These are phyloP conservation scores for Aulostomus chinensis DNA, from an alignment of 2,797 vertebrate species.

Conservation along the genomic window DNA sequence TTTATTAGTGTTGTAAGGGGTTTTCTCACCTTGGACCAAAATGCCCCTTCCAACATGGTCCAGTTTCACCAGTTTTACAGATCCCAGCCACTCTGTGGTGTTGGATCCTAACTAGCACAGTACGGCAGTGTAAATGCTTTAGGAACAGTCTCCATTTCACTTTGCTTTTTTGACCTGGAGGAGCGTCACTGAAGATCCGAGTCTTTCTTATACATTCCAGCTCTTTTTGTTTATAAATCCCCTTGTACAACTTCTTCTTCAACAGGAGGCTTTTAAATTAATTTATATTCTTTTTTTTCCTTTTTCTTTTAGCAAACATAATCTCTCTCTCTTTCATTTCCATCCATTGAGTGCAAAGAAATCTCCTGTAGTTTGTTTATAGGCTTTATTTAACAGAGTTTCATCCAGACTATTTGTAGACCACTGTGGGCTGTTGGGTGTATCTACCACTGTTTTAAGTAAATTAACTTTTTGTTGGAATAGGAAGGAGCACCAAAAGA, in stretches of 20 bases:
- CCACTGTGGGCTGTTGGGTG: slow-evolving; percentile 57
- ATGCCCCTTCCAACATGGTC: slow-evolving; percentile 7
- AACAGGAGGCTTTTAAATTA: slow-evolving; percentile 81
- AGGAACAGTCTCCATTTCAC: slow-evolving; percentile 37
- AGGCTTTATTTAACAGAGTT: slow-evolving; percentile 76
- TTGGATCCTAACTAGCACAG: slow-evolving; percentile 47
- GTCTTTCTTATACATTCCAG: slow-evolving; percentile 64
- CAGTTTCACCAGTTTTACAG: slow-evolving; percentile 2
- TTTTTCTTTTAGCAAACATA: slow-evolving; percentile 55
- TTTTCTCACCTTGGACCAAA: slow-evolving; percentile 51
- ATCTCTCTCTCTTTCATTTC: slow-evolving; percentile 45
- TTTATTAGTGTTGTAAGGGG: slow-evolving; percentile 33
- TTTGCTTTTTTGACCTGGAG: slow-evolving; percentile 27
- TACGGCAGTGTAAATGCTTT: slow-evolving; percentile 44
- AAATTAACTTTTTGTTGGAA: slow-evolving; percentile 28
- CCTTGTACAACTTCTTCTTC: slow-evolving; percentile 78
- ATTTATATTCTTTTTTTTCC: slow-evolving; percentile 82
- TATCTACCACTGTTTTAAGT: slow-evolving; percentile 62
- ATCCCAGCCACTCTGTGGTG: slow-evolving; percentile 20
- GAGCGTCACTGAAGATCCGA: slow-evolving; percentile 29
- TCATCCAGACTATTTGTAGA: slow-evolving; percentile 62
- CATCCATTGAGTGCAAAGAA: slow-evolving; percentile 55
- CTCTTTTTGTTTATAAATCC: slow-evolving; percentile 62
- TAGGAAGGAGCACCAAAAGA: slow-evolving; percentile 16
- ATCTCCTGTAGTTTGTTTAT: slow-evolving; percentile 62